Base-by-base conservation (phyloP, 1,140 invertebrate species). In the Drosophila ohnishii region DNA sequence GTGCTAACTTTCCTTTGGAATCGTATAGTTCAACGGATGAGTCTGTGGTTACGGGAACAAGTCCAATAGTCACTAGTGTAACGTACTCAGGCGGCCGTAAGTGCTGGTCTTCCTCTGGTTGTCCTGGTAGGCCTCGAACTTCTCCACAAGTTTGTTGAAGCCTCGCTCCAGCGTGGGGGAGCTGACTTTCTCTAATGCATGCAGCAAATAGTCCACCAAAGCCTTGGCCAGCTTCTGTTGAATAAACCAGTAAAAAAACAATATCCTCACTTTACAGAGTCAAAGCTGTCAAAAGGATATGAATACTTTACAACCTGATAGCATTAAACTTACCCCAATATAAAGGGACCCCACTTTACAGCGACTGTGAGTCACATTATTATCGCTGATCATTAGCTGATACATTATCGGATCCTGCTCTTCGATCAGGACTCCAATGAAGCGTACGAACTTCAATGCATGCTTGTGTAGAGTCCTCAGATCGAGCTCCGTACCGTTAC, bases 81-180 rank as follows among this genome's bases (percentile, higher is more conserved):
- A 16, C 25, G 22, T 14, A 22, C 8, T 51, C 19, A 47, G 3
- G 35, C 45, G 51, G 35, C 16, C 39, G 7, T 69, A 60, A 19
- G 11, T 8, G 25, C 14, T 30, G 16, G n/a, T 32, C 0, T 9
- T 8, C 4, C 22, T 3, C 28, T 34, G n/a, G 19, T 58, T 16
- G 32, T 72, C 59, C 39, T 69, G 32, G 19, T 40, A 59, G 10
- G 14, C 16, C n/a, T 62, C 34, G 8, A 85, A 87, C 25, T 75
- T 85, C 2, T 65, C 59, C 13, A 82, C n/a, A 2, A 85, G 53
- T 9, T 67, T 56, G 9, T 60, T 32, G 6, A 90, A 64, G 5
- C 70, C 88, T 1, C 42, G 62, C n/a, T 83, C 58, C 42, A 89
- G 60, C 3, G 88, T 51, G 11, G 71, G 56, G 1, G 83, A 90